Conservation (phyloP, 2,888 invertebrate genomes). For the Philopedon plagiatum region DNA sequence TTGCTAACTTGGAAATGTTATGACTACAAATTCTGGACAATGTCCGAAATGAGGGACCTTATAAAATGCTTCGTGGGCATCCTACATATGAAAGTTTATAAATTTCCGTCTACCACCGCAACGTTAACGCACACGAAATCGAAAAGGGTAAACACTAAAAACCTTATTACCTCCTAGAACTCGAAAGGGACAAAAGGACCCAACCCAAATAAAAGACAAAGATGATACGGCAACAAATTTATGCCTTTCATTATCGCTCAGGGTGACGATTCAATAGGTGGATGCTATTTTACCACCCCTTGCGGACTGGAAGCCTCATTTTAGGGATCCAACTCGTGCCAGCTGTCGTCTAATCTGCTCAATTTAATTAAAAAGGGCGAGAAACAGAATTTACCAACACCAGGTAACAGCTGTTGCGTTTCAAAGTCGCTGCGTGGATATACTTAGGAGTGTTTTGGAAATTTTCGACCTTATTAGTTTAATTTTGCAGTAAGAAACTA, state of each 20-base stretch:
- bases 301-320: constrained; percentile 10
- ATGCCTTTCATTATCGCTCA: constrained; percentile 41
- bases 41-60: too few species aligned
- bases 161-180: constrained; percentile 11
- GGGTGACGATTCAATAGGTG: constrained; percentile 42
- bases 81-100: background rate
- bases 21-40: too few species aligned
- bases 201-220: constrained; percentile 26
- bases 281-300: constrained; percentile 43
- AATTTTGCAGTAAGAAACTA: background rate
- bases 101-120: background rate
- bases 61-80: background rate
- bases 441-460: constrained; percentile 4
- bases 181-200: constrained; percentile 2
- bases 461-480: constrained; percentile 8
- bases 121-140: constrained; percentile 2
- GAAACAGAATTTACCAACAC: constrained; percentile 37
- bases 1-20: too few species aligned
- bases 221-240: constrained; percentile 38
- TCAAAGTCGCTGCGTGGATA: constrained; percentile 23
- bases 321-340: constrained; percentile 52
- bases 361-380: constrained; percentile 64
- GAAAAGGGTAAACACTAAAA: constrained; percentile 17
- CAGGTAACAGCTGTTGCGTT: constrained; percentile 48
- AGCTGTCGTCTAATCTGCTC: constrained; percentile 63